Base-by-base conservation (phyloP, 2,888 invertebrate genomes). In the Octonoba sinensis region DNA sequence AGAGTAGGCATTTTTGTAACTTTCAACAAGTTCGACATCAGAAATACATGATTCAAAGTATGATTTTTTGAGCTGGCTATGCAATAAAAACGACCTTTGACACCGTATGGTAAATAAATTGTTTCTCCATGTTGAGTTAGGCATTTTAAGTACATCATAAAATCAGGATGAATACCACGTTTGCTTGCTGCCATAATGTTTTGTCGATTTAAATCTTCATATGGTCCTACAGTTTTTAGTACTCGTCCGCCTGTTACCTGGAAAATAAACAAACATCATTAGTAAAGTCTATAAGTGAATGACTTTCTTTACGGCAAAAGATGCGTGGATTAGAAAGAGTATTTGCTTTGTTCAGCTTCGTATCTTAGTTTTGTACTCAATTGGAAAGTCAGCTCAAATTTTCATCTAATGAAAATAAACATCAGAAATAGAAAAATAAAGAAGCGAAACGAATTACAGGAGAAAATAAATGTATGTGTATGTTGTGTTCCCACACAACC, bases 131-230 rank as follows among this genome's bases (percentile, higher is more conserved):
- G 36, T 13, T 77, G 83, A 46, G 73, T 64, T 3, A 83, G 13
- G 13, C 83, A 83, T 47, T 83, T 77, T 47, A 83, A 47, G 36
- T 77, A 83, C 77, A 77, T 83, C 77, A 77, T 83, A 6, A 77
- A 11, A 22, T 83, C 77, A 1, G 67, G 72, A 18, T 78, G 77
- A 15, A 77, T 44, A 4, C 62, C 46, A 27, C 77, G 69, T 27
- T 72, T 72, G 36, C 47, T 62, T 24, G 56, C 51, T 11, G 44
- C 16, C 13, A 59, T 0, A 18, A 73, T n/a, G 18, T 46, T 77
- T 57, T 83, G 54, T 3, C 77, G 56, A 22, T 78, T 77, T 22
- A 59, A 47, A 20, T 83, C 83, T 77, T 83, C 83, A 24, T 62
- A 83, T 13, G 64, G 49, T 16, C 76, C 77, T 8, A 77, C 13